Percentiles rank a stretch among this genome's conserved stretches.
These are phyloP conservation scores for Poeciliopsis prolifica DNA, from an alignment of 2,113 vertebrate species.

Conservation along the genomic window DNA sequence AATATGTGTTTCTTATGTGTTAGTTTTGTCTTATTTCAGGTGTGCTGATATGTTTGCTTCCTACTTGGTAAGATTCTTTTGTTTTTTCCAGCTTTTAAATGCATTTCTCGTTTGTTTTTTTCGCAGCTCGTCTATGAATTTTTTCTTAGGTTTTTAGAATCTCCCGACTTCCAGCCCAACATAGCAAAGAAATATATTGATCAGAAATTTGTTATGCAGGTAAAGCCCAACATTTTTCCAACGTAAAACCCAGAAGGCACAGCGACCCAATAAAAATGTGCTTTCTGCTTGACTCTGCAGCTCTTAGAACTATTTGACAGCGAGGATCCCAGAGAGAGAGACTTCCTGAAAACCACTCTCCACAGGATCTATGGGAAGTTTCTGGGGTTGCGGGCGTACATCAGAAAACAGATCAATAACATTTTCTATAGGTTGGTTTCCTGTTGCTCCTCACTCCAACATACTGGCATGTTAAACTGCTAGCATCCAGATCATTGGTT, in stretches of 20 bases:
- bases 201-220: constrained; percentile 99
- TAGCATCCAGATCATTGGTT: background rate
- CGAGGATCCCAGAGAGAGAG: constrained; percentile 96
- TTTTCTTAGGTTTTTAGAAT: constrained; percentile 99
- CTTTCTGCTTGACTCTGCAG: constrained; percentile 64
- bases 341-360: constrained; percentile 98
- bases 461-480: background rate
- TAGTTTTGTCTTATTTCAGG: too few species aligned
- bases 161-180: constrained; percentile 97
- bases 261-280: background rate
- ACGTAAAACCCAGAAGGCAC: background rate
- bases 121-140: constrained; percentile 98
- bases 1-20: too few species aligned
- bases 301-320: constrained; percentile 99
- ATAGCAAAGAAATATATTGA: constrained; percentile 99
- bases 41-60: too few species aligned
- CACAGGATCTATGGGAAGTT: constrained; percentile 99
- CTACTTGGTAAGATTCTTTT: too few species aligned
- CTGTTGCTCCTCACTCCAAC: background rate
- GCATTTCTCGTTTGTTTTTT: constrained; percentile 19
- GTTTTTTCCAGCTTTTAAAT: background rate
- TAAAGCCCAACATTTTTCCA: constrained; percentile 62
- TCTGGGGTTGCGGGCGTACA: constrained; percentile 95
- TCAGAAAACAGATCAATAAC: constrained; percentile 99
- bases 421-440: constrained; percentile 96